These are phyloP conservation scores for Euphydryas editha DNA, from an alignment of 2,888 invertebrate genomes.

Conservation along the genomic window DNA sequence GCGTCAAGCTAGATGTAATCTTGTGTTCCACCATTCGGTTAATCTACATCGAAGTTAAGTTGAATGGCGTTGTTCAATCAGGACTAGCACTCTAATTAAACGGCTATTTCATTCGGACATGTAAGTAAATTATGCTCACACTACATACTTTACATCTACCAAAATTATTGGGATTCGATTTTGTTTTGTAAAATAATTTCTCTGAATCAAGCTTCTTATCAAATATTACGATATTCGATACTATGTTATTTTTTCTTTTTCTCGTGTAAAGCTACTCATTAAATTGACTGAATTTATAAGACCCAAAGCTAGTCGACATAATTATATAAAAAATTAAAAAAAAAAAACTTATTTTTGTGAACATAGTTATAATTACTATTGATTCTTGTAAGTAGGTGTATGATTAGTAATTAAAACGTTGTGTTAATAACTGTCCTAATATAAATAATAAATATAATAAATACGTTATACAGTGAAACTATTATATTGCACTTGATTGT, in stretches of 20 bases:
- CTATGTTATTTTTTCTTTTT: slow-evolving; percentile 13
- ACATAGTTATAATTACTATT: slow-evolving; percentile 33
- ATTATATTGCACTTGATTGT: slow-evolving; percentile 19
- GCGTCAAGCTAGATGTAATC: too few relatives aligned
- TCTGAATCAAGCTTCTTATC: not conserved
- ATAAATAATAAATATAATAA: slow-evolving; percentile 35
- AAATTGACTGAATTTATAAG: slow-evolving; percentile 34
- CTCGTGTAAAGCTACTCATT: slow-evolving; percentile 8
- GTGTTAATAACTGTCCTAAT: slow-evolving; percentile 41
- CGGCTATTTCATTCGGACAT: too few relatives aligned
- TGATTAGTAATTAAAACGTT: slow-evolving; percentile 32
- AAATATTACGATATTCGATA: slow-evolving; percentile 1
- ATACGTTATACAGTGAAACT: slow-evolving; percentile 15
- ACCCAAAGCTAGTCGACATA: slow-evolving; percentile 43
- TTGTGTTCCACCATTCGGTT: too few relatives aligned
- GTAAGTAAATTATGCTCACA: too few relatives aligned
- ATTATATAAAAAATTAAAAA: slow-evolving; percentile 19
- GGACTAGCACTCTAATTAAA: too few relatives aligned
- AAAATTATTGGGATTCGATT: slow-evolving; percentile 13
- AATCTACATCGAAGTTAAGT: too few relatives aligned
- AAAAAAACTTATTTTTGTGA: slow-evolving; percentile 37
- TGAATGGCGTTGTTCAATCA: too few relatives aligned
- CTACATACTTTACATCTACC: too few relatives aligned
- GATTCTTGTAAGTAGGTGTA: slow-evolving; percentile 36
- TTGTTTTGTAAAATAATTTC: slow-evolving; percentile 1